Percentiles rank a stretch among this genome's conserved stretches.
Conservation (phyloP, 1,140 invertebrate genomes). For the Lerema accius region DNA sequence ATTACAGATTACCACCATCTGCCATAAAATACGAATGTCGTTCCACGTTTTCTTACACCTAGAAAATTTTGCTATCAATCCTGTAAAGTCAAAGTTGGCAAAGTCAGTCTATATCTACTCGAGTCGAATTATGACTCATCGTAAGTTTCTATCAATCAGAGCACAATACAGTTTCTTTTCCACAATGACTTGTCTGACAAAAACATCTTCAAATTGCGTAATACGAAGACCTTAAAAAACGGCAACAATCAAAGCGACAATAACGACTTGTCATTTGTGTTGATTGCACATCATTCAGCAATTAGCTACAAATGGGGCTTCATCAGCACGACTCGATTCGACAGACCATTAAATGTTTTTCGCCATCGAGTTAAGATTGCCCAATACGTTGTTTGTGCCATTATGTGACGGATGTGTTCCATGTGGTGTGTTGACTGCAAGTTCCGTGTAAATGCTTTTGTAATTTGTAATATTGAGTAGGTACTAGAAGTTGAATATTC, state of each 20-base stretch:
- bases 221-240: not conserved
- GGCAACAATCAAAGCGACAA: slow-evolving; percentile 2
- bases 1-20: too few relatives aligned
- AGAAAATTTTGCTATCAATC: too few relatives aligned
- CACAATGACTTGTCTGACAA: not conserved
- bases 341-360: slow-evolving; percentile 19
- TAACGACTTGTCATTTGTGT: not conserved
- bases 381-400: slow-evolving; percentile 6
- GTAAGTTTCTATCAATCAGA: too few relatives aligned
- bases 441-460: slow-evolving; percentile 3
- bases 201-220: not conserved
- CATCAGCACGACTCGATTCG: slow-evolving; percentile 10
- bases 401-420: slow-evolving; percentile 12
- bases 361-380: not conserved
- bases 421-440: not conserved
- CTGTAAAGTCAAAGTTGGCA: too few relatives aligned
- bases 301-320: slow-evolving; percentile 9
- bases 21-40: too few relatives aligned
- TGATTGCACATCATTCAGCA: slow-evolving; percentile 10
- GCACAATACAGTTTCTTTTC: not conserved
- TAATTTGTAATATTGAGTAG: not conserved
- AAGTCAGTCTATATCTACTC: too few relatives aligned
- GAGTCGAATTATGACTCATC: too few relatives aligned
- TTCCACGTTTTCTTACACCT: too few relatives aligned
- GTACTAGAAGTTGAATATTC: too few relatives aligned